Percentiles rank a stretch among this genome's conserved stretches.
phyloP scores from a whole-genome alignment of 2,797 vertebrate genomes.

The Nannoperca obscura region DNA sequence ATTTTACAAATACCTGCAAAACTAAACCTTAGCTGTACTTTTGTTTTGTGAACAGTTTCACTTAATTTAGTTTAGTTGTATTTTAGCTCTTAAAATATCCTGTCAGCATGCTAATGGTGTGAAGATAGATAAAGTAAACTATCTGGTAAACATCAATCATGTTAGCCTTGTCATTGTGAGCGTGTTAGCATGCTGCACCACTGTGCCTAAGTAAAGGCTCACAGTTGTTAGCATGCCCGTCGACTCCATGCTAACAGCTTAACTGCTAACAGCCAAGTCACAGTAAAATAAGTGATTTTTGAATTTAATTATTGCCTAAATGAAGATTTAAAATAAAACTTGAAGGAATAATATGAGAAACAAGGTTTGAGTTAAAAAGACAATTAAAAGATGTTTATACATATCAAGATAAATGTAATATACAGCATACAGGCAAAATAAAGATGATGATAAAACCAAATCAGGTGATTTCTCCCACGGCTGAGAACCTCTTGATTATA shows the following conservation, averaged over 20 bases:
- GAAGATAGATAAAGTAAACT: not conserved
- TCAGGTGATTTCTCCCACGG: not conserved
- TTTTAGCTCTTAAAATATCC: not conserved
- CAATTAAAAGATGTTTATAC: not conserved
- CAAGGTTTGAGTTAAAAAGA: not conserved
- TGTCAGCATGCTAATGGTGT: not conserved
- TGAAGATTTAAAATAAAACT: not conserved
- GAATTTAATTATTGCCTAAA: not conserved
- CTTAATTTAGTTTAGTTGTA: not conserved
- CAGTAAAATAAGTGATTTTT: not conserved
- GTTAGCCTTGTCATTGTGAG: not conserved
- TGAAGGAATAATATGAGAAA: not conserved
- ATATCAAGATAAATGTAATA: not conserved
- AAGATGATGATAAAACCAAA: not conserved
- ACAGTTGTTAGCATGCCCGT: not conserved
- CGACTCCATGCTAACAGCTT: not conserved
- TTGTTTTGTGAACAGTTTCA: not conserved
- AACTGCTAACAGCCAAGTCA: too few species aligned
- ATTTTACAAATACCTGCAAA: not conserved
- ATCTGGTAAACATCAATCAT: not conserved
- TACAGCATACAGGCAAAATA: not conserved
- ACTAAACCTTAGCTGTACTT: not conserved
- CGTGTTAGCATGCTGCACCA: not conserved
- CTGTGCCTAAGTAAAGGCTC: too few species aligned
- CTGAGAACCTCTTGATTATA: conserved; percentile 8